These are phyloP conservation scores for Lagodon rhomboides DNA, from an alignment of 2,797 vertebrate species.

Conservation along the genomic window DNA sequence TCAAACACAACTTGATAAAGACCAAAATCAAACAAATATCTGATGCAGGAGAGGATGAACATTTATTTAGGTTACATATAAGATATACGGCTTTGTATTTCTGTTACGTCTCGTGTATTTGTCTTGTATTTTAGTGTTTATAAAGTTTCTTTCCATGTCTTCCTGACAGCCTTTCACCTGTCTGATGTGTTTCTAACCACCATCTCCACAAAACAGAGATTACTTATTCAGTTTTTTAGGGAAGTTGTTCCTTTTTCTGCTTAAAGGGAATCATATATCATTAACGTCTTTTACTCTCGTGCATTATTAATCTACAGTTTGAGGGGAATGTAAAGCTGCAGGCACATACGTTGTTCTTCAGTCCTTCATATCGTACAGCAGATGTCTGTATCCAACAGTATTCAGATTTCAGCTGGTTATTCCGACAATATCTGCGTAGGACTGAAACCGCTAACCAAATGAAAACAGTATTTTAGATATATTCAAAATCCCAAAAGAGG, in stretches of 20 bases:
- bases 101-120: no score
- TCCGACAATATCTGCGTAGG: neutral
- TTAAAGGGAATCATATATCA: neutral
- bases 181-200: no score
- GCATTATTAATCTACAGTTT: neutral
- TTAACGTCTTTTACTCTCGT: neutral
- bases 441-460: neutral
- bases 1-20: no score
- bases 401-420: conserved; percentile 4
- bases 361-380: neutral
- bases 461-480: neutral
- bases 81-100: no score
- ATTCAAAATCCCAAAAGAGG: conserved; percentile 11
- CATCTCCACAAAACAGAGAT: neutral
- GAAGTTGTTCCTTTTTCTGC: no score
- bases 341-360: neutral
- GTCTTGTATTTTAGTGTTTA: no score
- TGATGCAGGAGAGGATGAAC: no score
- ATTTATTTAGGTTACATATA: no score
- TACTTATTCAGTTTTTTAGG: neutral
- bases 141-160: no score
- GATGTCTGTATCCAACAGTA: neutral
- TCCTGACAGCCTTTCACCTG: no score
- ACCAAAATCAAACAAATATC: no score
- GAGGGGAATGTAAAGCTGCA: neutral